Percentiles rank a stretch among this genome's conserved stretches.
Evolutionary conservation across 2,113 vertebrate species (phyloP).

Genomic region (Lates calcarifer): DNA sequence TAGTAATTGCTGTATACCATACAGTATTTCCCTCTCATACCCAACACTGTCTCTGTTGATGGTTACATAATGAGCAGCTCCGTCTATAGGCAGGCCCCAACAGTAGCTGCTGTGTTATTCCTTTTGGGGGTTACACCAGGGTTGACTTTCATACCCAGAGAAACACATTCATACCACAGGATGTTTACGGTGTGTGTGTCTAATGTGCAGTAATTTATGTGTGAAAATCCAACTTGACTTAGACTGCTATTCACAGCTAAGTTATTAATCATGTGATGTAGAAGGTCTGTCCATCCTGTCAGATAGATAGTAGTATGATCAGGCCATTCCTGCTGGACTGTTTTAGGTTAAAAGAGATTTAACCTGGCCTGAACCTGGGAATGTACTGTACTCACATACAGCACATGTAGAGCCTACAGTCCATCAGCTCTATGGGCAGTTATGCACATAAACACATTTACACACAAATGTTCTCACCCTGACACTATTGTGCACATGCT

Average conservation of each 20-base stretch:
- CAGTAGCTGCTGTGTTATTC: conserved; percentile 44
- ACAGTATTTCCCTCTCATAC: conserved; percentile 10
- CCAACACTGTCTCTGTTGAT: conserved; percentile 26
- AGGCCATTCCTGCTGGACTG: conserved; percentile 11
- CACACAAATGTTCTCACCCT: conserved; percentile 8
- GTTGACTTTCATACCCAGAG: conserved; percentile 33
- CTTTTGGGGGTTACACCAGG: conserved; percentile 25
- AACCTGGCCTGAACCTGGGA: conserved; percentile 28
- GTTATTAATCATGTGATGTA: conserved; percentile 20
- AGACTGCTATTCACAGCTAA: background rate
- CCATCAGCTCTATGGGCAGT: background rate
- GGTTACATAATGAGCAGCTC: conserved; percentile 40
- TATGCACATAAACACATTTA: conserved; percentile 17
- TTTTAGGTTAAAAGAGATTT: background rate
- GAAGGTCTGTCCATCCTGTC: background rate
- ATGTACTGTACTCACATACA: background rate
- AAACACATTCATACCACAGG: conserved; percentile 40
- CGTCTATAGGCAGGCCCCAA: conserved; percentile 21
- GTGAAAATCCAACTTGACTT: conserved; percentile 6
- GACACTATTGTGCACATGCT: background rate
- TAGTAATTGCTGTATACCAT: background rate
- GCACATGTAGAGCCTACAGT: background rate
- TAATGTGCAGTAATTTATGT: conserved; percentile 15
- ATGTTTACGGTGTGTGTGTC: conserved; percentile 38
- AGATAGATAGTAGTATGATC: background rate